Conservation (phyloP, 2,888 invertebrate genomes). For the Odontomyia ornata region DNA sequence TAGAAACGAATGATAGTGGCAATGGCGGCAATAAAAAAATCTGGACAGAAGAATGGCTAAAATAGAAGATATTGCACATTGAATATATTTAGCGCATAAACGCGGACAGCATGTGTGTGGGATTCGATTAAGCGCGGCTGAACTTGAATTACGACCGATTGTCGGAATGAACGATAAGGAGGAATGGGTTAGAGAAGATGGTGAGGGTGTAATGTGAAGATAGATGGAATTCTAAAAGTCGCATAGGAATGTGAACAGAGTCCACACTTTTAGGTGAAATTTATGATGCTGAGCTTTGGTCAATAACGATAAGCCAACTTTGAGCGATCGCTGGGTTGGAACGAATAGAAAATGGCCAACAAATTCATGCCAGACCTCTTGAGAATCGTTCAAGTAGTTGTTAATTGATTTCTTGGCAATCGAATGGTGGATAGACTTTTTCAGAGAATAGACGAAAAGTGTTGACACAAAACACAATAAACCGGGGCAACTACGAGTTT, state of each 20-base stretch:
- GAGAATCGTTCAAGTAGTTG: no score
- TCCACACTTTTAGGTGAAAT: neutral
- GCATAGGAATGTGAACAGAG: neutral
- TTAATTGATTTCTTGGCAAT: no score
- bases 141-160: constrained; percentile 2
- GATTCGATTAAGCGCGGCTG: neutral
- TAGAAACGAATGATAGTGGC: neutral
- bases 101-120: neutral
- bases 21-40: neutral
- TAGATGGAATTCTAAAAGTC: neutral
- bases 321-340: no score
- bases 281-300: neutral
- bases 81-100: neutral
- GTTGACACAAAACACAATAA: no score
- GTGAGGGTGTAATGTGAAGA: neutral
- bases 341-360: no score
- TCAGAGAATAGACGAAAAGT: no score
- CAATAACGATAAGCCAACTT: no score
- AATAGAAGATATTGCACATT: neutral
- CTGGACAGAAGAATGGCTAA: neutral
- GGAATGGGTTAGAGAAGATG: neutral
- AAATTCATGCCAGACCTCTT: no score
- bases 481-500: no score
- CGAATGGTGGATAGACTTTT: no score
- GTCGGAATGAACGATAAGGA: neutral